These are phyloP conservation scores for Drosophila kanekoi DNA, from an alignment of 2,888 invertebrate species.

Conservation along the genomic window DNA sequence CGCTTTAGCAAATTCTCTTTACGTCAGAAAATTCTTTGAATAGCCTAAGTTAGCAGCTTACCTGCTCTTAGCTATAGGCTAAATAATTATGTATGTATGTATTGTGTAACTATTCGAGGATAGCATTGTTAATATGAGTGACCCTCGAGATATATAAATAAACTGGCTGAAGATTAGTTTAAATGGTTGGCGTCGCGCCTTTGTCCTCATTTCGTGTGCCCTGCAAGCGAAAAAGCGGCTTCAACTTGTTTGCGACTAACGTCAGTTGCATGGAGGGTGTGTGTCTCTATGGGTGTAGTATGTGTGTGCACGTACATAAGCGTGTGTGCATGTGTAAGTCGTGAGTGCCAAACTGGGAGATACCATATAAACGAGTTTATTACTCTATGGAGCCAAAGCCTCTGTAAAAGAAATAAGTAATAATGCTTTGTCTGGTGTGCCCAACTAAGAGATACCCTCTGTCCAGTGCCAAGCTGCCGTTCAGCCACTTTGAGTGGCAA, in stretches of 20 bases:
- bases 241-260: conserved; percentile 40
- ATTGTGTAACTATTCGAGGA: conserved; percentile 32
- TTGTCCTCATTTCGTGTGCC: conserved; percentile 60
- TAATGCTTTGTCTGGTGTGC: no score
- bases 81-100: conserved; percentile 16
- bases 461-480: no score
- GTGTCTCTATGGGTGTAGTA: not conserved
- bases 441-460: no score
- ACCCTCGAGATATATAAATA: conserved; percentile 74
- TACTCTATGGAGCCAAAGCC: no score
- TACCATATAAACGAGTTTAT: not conserved
- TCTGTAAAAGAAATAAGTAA: no score
- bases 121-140: conserved; percentile 66
- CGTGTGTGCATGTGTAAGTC: not conserved
- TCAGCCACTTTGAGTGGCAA: no score
- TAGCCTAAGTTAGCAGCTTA: conserved; percentile 36
- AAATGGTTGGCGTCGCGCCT: conserved; percentile 72
- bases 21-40: not conserved
- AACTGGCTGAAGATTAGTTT: conserved; percentile 75
- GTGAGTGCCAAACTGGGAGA: conserved; percentile 3
- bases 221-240: conserved; percentile 26
- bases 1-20: not conserved
- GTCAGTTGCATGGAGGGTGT: not conserved
- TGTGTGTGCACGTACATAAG: not conserved
- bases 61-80: conserved; percentile 32